Evolutionary conservation across 2,797 vertebrate species (phyloP).

Genomic region (Sebastes trivittatus): DNA sequence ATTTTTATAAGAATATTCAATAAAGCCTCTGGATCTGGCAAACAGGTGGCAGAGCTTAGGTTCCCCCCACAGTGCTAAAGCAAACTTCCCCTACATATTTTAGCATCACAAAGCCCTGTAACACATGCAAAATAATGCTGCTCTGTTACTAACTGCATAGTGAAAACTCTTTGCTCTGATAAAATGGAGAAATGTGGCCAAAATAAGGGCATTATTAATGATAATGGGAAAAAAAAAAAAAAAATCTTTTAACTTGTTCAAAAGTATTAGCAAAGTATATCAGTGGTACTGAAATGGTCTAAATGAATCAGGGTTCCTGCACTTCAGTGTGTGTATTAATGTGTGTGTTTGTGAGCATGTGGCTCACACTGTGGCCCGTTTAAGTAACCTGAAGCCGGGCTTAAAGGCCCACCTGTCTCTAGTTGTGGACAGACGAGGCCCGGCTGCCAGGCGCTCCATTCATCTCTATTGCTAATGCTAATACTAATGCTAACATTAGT

Average conservation of each 20-base stretch:
- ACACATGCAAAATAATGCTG: slow-evolving; percentile 55
- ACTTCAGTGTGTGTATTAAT: slow-evolving; percentile 28
- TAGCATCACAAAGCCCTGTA: slow-evolving; percentile 74
- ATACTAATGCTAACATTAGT: slow-evolving; percentile 76
- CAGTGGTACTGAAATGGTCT: neutral
- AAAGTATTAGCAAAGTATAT: neutral
- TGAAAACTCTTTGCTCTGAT: slow-evolving; percentile 21
- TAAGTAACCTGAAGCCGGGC: slow-evolving; percentile 77
- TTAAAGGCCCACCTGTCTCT: slow-evolving; percentile 78
- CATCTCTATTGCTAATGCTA: slow-evolving; percentile 75
- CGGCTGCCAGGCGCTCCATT: slow-evolving; percentile 73
- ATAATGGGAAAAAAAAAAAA: neutral
- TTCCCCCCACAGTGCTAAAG: slow-evolving; percentile 72
- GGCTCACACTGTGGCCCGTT: slow-evolving; percentile 64
- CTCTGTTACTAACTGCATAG: slow-evolving; percentile 9
- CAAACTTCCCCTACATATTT: slow-evolving; percentile 81
- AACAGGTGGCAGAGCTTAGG: slow-evolving; percentile 85
- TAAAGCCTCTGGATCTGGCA: slow-evolving; percentile 83
- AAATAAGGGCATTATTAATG: neutral
- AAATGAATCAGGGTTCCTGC: slow-evolving; percentile 22
- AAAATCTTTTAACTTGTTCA: neutral
- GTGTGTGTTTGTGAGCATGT: slow-evolving; percentile 57
- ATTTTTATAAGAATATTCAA: slow-evolving; percentile 84
- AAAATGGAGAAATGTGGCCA: neutral
- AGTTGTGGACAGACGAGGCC: slow-evolving; percentile 79